A percentile compares a stretch with the other conserved stretches of the same genome.
Conservation (phyloP, 1,140 invertebrate genomes). For the Dinoponera quadriceps region DNA sequence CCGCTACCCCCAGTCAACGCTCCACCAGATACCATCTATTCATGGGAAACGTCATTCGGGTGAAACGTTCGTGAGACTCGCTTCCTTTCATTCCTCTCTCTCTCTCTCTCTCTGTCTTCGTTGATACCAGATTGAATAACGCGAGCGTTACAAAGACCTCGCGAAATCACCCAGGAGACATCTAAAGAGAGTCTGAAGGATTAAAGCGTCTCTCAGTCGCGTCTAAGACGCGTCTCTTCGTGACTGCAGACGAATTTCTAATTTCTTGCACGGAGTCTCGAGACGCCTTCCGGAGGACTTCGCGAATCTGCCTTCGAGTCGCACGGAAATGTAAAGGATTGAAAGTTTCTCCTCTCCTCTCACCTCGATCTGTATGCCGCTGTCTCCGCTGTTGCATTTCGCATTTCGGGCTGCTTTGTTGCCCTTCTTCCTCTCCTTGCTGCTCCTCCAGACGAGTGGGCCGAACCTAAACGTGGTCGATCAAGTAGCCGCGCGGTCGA, state of each 20-base stretch:
- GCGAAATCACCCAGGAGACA: background rate
- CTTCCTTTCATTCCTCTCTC: background rate
- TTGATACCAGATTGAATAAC: background rate
- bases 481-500: background rate
- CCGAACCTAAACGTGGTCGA: constrained; percentile 86
- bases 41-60: constrained; percentile 61
- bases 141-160: background rate
- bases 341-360: constrained; percentile 84
- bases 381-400: constrained; percentile 92
- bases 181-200: background rate
- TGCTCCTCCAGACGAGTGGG: constrained; percentile 90
- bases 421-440: constrained; percentile 89
- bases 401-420: constrained; percentile 89
- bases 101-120: background rate
- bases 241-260: background rate
- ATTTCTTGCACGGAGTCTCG: background rate
- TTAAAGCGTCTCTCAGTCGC: background rate
- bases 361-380: constrained; percentile 90
- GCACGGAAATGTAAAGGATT: background rate
- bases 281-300: constrained; percentile 1
- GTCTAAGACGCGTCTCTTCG: background rate
- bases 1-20: constrained; percentile 83
- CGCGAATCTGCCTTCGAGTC: background rate
- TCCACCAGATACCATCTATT: constrained; percentile 86
- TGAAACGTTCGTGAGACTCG: constrained; percentile 18